Percentiles rank a stretch among this genome's conserved stretches.
Evolutionary conservation across 2,888 invertebrate genomes (phyloP).

Genomic region (Axea sp.): DNA sequence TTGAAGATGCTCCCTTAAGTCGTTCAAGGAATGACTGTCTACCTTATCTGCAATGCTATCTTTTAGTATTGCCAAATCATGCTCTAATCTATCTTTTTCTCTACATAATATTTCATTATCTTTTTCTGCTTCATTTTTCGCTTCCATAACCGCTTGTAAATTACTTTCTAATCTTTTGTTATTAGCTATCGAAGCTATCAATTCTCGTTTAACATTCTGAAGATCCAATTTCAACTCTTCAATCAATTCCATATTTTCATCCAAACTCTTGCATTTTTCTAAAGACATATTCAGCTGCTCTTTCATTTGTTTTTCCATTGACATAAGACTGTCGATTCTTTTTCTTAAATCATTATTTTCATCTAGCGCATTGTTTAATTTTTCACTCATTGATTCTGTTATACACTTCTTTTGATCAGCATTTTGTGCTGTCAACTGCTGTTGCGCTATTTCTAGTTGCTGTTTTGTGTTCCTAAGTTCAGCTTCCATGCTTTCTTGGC

Average conservation of each 20-base stretch:
- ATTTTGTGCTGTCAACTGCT: slow-evolving; percentile 68
- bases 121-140: slow-evolving; percentile 78
- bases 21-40: slow-evolving; percentile 65
- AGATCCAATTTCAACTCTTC: slow-evolving; percentile 71
- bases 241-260: slow-evolving; percentile 68
- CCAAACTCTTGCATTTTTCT: slow-evolving; percentile 67
- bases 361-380: slow-evolving; percentile 66
- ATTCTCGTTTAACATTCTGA: slow-evolving; percentile 74
- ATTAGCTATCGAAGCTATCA: slow-evolving; percentile 73
- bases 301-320: slow-evolving; percentile 68
- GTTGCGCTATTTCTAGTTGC: slow-evolving; percentile 79
- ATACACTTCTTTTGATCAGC: slow-evolving; percentile 49
- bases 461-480: slow-evolving; percentile 81
- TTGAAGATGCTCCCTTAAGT: slow-evolving; percentile 68
- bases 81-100: slow-evolving; percentile 70
- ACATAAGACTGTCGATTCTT: slow-evolving; percentile 76
- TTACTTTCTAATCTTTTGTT: slow-evolving; percentile 79
- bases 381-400: slow-evolving; percentile 61
- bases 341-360: slow-evolving; percentile 76
- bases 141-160: slow-evolving; percentile 77
- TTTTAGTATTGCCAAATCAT: slow-evolving; percentile 66
- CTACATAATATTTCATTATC: slow-evolving; percentile 70
- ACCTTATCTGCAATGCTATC: slow-evolving; percentile 64
- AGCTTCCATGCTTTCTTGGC: slow-evolving; percentile 81
- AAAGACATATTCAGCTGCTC: slow-evolving; percentile 67